Conservation (phyloP, 2,888 invertebrate genomes). For the Melipona bicolor region DNA sequence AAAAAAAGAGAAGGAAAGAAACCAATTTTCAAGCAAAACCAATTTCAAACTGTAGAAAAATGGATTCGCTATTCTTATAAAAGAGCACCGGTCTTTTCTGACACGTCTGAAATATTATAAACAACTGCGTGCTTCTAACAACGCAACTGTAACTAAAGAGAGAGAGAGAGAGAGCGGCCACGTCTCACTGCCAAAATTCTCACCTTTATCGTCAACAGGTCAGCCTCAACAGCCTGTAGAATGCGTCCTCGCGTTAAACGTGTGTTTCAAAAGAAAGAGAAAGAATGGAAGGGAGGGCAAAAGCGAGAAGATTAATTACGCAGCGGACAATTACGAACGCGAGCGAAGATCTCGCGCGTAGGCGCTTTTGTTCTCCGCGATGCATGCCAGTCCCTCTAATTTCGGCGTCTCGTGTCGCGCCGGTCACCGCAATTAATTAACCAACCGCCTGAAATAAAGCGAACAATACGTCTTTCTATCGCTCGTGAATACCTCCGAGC, state of each 20-base stretch:
- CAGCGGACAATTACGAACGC: slow-evolving; percentile 28
- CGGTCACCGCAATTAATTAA: slow-evolving; percentile 31
- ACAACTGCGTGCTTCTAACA: background rate
- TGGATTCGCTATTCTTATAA: no score
- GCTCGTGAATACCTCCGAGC: background rate
- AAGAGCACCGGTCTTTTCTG: no score
- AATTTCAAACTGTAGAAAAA: no score
- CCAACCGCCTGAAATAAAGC: slow-evolving; percentile 32
- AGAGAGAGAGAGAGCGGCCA: background rate
- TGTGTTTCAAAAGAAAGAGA: background rate
- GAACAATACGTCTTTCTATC: slow-evolving; percentile 21
- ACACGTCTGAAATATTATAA: no score
- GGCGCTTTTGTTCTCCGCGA: slow-evolving; percentile 48
- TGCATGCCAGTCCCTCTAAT: slow-evolving; percentile 30
- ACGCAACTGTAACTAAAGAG: background rate
- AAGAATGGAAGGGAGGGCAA: background rate
- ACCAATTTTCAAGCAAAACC: no score
- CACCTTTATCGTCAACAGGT: background rate
- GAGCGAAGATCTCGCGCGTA: slow-evolving; percentile 40
- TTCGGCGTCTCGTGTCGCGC: slow-evolving; percentile 18
- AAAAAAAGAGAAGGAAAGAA: no score
- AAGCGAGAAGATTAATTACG: slow-evolving; percentile 39
- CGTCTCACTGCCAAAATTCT: slow-evolving; percentile 15
- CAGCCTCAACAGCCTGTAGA: background rate
- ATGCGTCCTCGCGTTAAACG: background rate